Evolutionary conservation across 2,113 vertebrate genomes (phyloP).

Genomic region (Acrocephalus arundinaceus): DNA sequence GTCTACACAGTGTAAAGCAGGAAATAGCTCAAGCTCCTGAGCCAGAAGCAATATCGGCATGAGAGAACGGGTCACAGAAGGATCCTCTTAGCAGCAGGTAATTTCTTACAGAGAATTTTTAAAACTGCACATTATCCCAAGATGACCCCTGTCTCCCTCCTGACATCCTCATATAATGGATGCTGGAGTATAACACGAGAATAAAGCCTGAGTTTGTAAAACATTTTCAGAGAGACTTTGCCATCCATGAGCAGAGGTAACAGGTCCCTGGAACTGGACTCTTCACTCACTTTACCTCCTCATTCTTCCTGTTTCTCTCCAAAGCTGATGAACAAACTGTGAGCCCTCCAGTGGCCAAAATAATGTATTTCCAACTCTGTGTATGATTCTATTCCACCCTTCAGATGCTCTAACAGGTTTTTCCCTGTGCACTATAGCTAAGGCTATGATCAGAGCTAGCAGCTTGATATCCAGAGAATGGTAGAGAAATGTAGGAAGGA

Average conservation of each 20-base stretch:
- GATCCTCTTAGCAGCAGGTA: neutral
- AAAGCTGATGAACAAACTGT: neutral
- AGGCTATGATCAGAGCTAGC: neutral
- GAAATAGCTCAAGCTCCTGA: neutral
- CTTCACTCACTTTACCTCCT: neutral
- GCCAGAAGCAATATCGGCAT: neutral
- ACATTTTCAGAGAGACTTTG: neutral
- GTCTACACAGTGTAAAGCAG: neutral
- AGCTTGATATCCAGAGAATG: neutral
- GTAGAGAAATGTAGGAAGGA: neutral
- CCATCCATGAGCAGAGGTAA: fast-evolving
- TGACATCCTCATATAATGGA: neutral
- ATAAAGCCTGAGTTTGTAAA: neutral
- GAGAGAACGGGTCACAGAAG: neutral
- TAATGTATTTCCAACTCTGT: neutral
- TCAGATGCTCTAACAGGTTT: neutral
- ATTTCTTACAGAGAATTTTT: neutral
- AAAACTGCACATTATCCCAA: neutral
- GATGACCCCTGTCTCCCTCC: neutral
- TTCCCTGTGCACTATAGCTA: neutral
- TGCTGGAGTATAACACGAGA: neutral
- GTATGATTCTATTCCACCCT: neutral
- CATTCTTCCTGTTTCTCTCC: neutral
- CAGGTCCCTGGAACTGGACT: neutral
- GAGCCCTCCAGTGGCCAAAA: conserved; percentile 39